phyloP scores from a whole-genome alignment of 2,888 invertebrate genomes.

The Parthenolecanium corni region DNA sequence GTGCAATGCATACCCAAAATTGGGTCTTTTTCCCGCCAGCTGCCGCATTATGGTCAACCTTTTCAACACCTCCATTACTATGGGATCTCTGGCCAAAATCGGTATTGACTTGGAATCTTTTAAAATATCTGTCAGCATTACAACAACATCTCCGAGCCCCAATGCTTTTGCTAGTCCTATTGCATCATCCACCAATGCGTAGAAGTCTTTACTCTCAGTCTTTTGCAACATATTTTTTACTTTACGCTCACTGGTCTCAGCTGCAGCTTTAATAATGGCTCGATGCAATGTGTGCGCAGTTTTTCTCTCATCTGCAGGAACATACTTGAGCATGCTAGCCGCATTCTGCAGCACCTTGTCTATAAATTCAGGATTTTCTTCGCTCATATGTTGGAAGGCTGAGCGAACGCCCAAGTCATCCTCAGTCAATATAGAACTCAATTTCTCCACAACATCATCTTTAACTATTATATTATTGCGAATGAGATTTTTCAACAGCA shows the following conservation, averaged over 20 bases:
- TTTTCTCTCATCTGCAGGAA: slow-evolving; percentile 50
- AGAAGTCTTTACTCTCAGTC: slow-evolving; percentile 41
- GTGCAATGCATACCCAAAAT: slow-evolving; percentile 49
- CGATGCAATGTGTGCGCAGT: slow-evolving; percentile 54
- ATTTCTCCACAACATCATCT: slow-evolving; percentile 50
- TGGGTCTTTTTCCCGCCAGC: slow-evolving; percentile 54
- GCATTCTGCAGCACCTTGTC: slow-evolving; percentile 50
- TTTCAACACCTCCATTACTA: slow-evolving; percentile 54
- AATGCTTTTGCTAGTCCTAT: slow-evolving; percentile 57
- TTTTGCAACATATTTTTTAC: slow-evolving; percentile 46
- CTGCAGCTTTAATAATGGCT: slow-evolving; percentile 53
- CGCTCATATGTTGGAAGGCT: slow-evolving; percentile 54
- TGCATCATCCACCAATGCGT: slow-evolving; percentile 50
- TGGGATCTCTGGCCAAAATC: slow-evolving; percentile 47
- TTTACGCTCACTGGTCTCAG: slow-evolving; percentile 49
- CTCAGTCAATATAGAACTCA: slow-evolving; percentile 52
- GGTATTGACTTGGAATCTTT: slow-evolving; percentile 47
- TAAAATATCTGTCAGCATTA: slow-evolving; percentile 44
- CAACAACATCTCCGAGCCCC: slow-evolving; percentile 52
- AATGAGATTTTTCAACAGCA: slow-evolving; percentile 49
- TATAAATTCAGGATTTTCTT: slow-evolving; percentile 49
- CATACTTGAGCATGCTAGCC: slow-evolving; percentile 39
- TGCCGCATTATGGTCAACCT: slow-evolving; percentile 58
- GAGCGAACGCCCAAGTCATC: slow-evolving; percentile 44
- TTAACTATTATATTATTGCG: slow-evolving; percentile 46